Percentiles rank a stretch among this genome's conserved stretches.
These are phyloP conservation scores for Siniperca undulata DNA, from an alignment of 2,797 vertebrate genomes.

Conservation along the genomic window DNA sequence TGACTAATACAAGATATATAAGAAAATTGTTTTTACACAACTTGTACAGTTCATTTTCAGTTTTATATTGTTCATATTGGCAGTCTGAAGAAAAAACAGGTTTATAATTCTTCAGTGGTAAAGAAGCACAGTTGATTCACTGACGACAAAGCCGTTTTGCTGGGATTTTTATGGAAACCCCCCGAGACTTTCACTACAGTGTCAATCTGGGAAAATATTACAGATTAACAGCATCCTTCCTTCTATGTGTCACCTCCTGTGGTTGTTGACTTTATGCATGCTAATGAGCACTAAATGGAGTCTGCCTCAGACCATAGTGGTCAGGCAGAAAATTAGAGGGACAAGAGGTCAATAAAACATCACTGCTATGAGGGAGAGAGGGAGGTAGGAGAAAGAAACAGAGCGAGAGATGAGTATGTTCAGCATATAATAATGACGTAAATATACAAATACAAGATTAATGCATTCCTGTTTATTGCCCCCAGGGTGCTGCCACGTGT, in stretches of 20 bases:
- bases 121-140: constrained; percentile 6
- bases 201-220: constrained; percentile 16
- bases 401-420: background rate
- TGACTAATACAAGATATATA: background rate
- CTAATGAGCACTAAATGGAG: constrained; percentile 56
- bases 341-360: constrained; percentile 53
- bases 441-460: background rate
- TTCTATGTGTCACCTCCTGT: constrained; percentile 44
- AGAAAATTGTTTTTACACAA: background rate
- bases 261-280: constrained; percentile 55
- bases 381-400: constrained; percentile 4
- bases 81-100: background rate
- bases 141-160: background rate
- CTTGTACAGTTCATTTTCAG: background rate
- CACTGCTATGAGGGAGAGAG: constrained; percentile 11
- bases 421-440: background rate
- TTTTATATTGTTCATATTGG: background rate
- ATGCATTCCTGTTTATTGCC: background rate
- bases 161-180: constrained; percentile 1
- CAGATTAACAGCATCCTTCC: constrained; percentile 28
- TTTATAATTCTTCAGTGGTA: background rate
- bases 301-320: constrained; percentile 37
- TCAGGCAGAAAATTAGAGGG: constrained; percentile 41
- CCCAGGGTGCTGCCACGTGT: constrained; percentile 92
- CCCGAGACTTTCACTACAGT: constrained; percentile 10